Percentiles rank a stretch among this genome's conserved stretches.
Evolutionary conservation across 2,888 invertebrate species (phyloP).

Genomic region (Sceliomorpha sp.): DNA sequence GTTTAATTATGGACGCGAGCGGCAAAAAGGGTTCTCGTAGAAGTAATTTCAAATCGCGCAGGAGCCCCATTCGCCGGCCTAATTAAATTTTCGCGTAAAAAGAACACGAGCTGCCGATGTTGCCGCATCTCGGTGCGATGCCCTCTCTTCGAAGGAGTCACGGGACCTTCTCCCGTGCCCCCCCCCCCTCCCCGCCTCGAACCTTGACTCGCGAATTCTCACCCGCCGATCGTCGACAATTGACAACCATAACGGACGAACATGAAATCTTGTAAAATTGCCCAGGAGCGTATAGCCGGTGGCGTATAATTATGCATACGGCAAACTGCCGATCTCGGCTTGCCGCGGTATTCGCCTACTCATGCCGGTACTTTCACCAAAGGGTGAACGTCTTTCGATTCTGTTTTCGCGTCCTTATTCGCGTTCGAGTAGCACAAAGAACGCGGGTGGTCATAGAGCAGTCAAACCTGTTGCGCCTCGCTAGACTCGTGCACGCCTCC

Average conservation of each 20-base stretch:
- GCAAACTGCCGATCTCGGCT: slow-evolving; percentile 1
- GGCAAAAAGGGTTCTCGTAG: slow-evolving; percentile 64
- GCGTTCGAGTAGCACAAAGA: slow-evolving; percentile 47
- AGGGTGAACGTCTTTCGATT: slow-evolving; percentile 72
- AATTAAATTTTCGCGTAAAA: slow-evolving; percentile 74
- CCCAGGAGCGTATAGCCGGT: too few species aligned
- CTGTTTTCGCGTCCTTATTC: slow-evolving; percentile 65
- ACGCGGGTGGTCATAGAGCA: slow-evolving; percentile 47
- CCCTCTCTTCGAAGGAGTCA: slow-evolving; percentile 9
- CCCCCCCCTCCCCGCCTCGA: slow-evolving; percentile 1
- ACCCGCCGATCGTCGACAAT: too few species aligned
- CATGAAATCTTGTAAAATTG: too few species aligned
- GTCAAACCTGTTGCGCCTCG: slow-evolving; percentile 64
- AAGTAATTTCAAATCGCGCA: slow-evolving; percentile 73
- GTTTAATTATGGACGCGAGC: slow-evolving; percentile 67
- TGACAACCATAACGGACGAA: too few species aligned
- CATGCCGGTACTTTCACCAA: slow-evolving; percentile 68
- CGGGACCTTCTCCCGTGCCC: slow-evolving; percentile 11
- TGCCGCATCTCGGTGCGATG: slow-evolving; percentile 7
- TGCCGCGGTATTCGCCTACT: slow-evolving; percentile 22
- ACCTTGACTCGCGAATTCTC: too few species aligned
- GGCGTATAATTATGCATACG: too few species aligned
- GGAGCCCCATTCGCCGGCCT: slow-evolving; percentile 65
- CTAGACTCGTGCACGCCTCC: slow-evolving; percentile 35
- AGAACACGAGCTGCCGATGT: slow-evolving; percentile 54